Base-by-base conservation (phyloP, 2,797 vertebrate species). In the Muraenolepis orangiensis region DNA sequence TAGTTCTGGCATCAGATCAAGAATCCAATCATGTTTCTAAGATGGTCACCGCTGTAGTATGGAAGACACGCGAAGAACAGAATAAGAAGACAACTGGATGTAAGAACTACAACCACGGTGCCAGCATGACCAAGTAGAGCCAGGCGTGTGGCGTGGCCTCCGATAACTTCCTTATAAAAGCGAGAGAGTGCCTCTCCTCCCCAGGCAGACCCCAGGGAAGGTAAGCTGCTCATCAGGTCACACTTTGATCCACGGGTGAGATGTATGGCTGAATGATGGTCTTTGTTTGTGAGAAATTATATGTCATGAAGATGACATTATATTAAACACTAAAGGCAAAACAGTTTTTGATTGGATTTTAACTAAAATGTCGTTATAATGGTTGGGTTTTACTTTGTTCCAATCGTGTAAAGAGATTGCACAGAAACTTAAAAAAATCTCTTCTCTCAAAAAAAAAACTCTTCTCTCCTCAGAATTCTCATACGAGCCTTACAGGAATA, bases 101-200 rank as follows among this genome's bases (percentile, higher is more conserved):
- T 79, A 77, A 82, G 57, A 85, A 77, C 64, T 70, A 69, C 71
- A 74, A 78, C 68, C 66, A 77, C 70, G 70, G 79, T 75, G 78
- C 31, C 74, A 31, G 78, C 88, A 87, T 87, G 85, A 87, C 92
- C 90, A 91, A 89, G 91, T 90, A 89, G 79, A 92, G 92, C 36
- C 51, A 70, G 61, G 67, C 77, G 71, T 71, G 12, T 74, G 82
- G 42, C 74, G 83, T 70, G 76, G 76, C 78, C 81, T 83, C 80
- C 84, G 14, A 79, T 83, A 85, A 82, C 69, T 74, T 75, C 69
- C 23, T 57, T 90, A 91, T 88, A 92, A 90, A 82, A 84, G 84
- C 77, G 66, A 51, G 72, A 77, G 72, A 74, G 70, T 74, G 57
- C 10, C 71, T 71, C 72, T 74, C 72, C 77, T 76, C 74, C 8